phyloP scores from a whole-genome alignment of 2,113 vertebrate genomes.

The Arothron firmamentum region DNA sequence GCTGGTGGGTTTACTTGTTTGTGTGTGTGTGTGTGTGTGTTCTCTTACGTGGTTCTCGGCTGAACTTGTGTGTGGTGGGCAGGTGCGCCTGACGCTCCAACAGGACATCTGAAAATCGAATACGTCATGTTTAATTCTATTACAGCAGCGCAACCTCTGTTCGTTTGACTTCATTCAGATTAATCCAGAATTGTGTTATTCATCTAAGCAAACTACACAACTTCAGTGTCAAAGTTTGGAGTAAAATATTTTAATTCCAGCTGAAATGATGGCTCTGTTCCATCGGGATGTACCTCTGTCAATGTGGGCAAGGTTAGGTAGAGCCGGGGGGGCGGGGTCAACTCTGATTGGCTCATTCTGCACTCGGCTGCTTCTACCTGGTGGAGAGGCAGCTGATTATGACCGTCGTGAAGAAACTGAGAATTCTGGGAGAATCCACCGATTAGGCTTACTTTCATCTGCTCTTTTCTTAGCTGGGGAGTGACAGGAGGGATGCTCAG shows the following conservation, averaged over 20 bases:
- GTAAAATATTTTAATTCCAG: too few relatives aligned
- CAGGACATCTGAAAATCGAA: constrained; percentile 62
- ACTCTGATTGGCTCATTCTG: constrained; percentile 49
- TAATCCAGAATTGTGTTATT: not conserved
- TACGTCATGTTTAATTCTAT: not conserved
- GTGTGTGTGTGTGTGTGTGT: not conserved
- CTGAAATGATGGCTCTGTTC: not conserved
- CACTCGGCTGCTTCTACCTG: constrained; percentile 48
- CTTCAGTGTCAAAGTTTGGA: too few relatives aligned
- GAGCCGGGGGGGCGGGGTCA: constrained; percentile 14
- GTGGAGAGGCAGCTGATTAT: not conserved
- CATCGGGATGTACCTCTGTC: constrained; percentile 48
- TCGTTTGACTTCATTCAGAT: not conserved
- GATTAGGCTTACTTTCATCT: constrained; percentile 69
- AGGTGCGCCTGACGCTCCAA: constrained; percentile 76
- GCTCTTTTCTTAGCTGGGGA: constrained; percentile 79
- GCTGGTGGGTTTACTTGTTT: not conserved
- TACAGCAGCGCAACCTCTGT: not conserved
- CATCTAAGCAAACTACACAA: not conserved
- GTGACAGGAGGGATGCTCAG: constrained; percentile 78
- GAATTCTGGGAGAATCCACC: not conserved
- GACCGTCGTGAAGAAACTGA: not conserved
- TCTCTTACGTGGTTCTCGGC: constrained; percentile 78
- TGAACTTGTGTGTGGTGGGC: constrained; percentile 80
- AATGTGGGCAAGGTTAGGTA: constrained; percentile 22